phyloP scores from a whole-genome alignment of 92 coral and sea anemone species.

The Montipora capitata region DNA sequence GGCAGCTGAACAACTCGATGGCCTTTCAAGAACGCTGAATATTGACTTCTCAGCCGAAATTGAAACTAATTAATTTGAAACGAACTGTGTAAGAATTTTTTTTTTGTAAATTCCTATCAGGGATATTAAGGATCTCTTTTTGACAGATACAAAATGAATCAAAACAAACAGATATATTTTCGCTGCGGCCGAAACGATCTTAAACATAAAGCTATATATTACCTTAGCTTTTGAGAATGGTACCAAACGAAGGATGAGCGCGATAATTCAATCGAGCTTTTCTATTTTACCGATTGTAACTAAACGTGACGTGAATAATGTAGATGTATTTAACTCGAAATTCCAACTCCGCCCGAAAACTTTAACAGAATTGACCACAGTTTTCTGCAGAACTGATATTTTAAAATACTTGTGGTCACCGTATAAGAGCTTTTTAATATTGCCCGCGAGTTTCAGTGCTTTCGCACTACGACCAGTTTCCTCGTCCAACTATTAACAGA shows the following conservation, averaged over 20 bases:
- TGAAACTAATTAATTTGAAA: slow-evolving; percentile 14
- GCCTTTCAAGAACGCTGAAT: not conserved
- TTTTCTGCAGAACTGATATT: slow-evolving; percentile 29
- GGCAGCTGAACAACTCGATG: not conserved
- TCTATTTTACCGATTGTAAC: not conserved
- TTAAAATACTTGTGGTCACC: slow-evolving; percentile 26
- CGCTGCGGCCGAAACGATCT: not conserved
- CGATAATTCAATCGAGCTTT: not conserved
- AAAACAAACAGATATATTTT: slow-evolving; percentile 31
- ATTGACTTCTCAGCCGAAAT: slow-evolving; percentile 10
- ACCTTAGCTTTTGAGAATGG: not conserved
- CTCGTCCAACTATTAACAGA: not conserved
- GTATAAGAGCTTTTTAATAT: slow-evolving; percentile 11
- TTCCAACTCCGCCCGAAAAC: slow-evolving; percentile 11
- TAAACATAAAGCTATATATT: not conserved
- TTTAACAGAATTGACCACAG: slow-evolving; percentile 34
- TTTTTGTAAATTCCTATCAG: not conserved
- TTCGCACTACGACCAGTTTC: not conserved
- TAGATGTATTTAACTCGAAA: not conserved
- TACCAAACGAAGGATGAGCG: not conserved
- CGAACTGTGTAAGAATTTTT: not conserved
- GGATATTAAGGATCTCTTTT: not conserved
- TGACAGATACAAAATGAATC: not conserved
- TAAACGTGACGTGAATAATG: slow-evolving; percentile 30
- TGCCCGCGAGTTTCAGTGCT: slow-evolving; percentile 6